phyloP scores from a whole-genome alignment of 2,113 vertebrate genomes.

The Paralichthys olivaceus region DNA sequence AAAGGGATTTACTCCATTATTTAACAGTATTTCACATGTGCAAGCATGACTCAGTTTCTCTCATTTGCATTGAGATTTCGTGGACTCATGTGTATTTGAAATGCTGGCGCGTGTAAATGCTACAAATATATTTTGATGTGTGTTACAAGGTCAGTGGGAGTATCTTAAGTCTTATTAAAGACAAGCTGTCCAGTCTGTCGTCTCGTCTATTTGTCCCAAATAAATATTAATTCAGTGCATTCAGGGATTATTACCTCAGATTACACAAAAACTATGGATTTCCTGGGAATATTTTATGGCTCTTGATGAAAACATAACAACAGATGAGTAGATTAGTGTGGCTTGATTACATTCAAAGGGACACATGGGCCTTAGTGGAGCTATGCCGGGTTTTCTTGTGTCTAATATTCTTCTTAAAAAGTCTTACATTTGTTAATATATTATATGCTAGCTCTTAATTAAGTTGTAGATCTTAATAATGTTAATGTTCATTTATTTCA shows the following conservation, averaged over 20 bases:
- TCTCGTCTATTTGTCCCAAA: constrained; percentile 31
- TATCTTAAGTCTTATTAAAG: constrained; percentile 77
- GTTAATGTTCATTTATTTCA: too few relatives aligned
- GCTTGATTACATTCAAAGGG: too few relatives aligned
- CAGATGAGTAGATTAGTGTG: too few relatives aligned
- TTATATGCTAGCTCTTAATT: too few relatives aligned
- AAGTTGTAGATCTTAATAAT: too few relatives aligned
- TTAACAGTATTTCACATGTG: constrained; percentile 41
- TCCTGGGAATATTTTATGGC: too few relatives aligned
- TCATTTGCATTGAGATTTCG: constrained; percentile 43
- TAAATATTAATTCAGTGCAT: neutral
- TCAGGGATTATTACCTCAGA: neutral
- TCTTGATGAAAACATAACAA: too few relatives aligned
- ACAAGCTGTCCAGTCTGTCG: constrained; percentile 55
- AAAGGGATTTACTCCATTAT: constrained; percentile 24
- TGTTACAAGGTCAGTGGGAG: constrained; percentile 60
- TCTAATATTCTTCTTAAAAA: too few relatives aligned
- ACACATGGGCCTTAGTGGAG: too few relatives aligned
- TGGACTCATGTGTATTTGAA: constrained; percentile 57
- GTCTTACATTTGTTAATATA: too few relatives aligned
- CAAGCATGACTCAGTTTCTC: constrained; percentile 52
- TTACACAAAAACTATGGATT: too few relatives aligned
- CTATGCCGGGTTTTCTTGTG: too few relatives aligned
- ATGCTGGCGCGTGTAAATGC: constrained; percentile 65
- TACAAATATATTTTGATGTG: constrained; percentile 77